Base-by-base conservation (phyloP, 2,888 invertebrate species). In the Eucriotettix oculatus region DNA sequence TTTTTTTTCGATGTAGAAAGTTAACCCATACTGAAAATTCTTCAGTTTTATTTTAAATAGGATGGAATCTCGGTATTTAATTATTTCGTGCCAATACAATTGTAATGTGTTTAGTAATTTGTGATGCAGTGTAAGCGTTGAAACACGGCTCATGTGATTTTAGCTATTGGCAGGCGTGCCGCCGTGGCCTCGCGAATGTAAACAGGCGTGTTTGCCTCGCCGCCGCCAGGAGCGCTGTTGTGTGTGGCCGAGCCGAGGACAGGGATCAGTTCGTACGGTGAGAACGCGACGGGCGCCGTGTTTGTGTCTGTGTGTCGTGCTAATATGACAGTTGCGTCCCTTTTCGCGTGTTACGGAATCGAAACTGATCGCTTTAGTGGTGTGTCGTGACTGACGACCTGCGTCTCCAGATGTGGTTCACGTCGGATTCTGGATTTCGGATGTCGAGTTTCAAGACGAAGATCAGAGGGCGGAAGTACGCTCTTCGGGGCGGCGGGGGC, bases 391-490 rank as follows among this genome's bases (percentile, higher is more conserved):
- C n/a, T 14, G 29, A 56, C 54, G 70, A 29, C n/a, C 53, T 53
- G n/a, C 48, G 9, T 55, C 29, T 29, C 29, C 29, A 57, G 55
- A 70, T 70, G 72, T 71, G 73, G 72, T 71, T 71, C 66, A 70
- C 70, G 48, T 68, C 70, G 62, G 72, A 72, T 56, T 67, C 69
- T 64, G 65, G 69, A 63, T 71, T 71, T 65, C 69, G 70, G 63
- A 73, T 73, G 72, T 70, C 71, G 67, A 71, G 71, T 68, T 70
- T 69, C 68, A 75, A 75, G 72, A 71, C 68, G n/a, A 66, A 68
- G 62, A 69, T 71, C 40, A 67, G 69, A 58, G 66, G 68, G 43
- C 67, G 69, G 56, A 69, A 69, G 64, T 67, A 68, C 63, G 66
- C 67, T 43, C 62, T 67, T 40, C 72, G 72, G 57, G 70, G 72